Evolutionary conservation across 2,797 vertebrate genomes (phyloP).

Genomic region (Anguilla obscura): DNA sequence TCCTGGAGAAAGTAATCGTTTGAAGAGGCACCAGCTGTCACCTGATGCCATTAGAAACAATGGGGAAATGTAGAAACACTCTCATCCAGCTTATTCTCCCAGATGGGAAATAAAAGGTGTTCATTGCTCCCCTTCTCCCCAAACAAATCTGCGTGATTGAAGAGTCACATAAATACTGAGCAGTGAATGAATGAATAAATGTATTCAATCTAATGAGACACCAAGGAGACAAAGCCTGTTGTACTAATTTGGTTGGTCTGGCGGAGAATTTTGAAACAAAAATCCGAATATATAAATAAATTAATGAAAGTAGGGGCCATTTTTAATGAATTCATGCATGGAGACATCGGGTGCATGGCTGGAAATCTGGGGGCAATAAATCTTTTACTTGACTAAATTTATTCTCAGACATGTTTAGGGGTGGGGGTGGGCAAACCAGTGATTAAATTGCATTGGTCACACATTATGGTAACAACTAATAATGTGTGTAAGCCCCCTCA

Average conservation of each 20-base stretch:
- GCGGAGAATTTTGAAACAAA: background rate
- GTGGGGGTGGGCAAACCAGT: background rate
- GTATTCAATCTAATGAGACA: background rate
- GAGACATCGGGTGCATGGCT: background rate
- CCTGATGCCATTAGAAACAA: slow-evolving; percentile 34
- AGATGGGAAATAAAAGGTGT: slow-evolving; percentile 31
- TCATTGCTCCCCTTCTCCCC: background rate
- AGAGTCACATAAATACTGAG: background rate
- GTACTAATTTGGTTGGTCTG: background rate
- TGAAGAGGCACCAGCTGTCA: slow-evolving; percentile 30
- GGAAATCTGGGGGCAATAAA: background rate
- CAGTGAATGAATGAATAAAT: slow-evolving; percentile 19
- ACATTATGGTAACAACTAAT: background rate
- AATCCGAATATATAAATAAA: background rate
- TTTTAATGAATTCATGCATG: slow-evolving; percentile 2
- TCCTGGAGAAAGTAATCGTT: slow-evolving; percentile 28
- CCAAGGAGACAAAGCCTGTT: slow-evolving; percentile 5
- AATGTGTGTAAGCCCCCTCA: background rate
- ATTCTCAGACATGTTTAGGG: background rate
- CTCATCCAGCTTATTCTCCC: slow-evolving; percentile 17
- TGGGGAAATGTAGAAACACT: slow-evolving; percentile 20
- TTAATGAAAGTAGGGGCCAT: background rate
- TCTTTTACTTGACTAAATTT: background rate
- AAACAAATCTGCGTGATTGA: slow-evolving; percentile 35
- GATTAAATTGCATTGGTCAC: slow-evolving; percentile 15